Base-by-base conservation (phyloP, 2,888 invertebrate genomes). In the Sthenelais limicola region DNA sequence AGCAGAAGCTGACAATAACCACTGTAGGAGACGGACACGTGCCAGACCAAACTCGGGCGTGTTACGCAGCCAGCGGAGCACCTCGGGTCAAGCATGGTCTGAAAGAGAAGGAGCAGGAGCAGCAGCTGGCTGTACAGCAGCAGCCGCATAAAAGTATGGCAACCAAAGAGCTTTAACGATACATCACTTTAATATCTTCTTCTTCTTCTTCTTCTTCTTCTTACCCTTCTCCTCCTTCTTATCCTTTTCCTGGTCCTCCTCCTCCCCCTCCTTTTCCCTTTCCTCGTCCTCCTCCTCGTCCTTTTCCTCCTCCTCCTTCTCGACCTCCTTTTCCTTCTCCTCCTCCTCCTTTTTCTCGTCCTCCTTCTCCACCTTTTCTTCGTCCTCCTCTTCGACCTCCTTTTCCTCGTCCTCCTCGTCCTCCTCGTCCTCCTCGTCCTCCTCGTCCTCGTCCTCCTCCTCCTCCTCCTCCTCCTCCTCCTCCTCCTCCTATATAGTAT, bases 41-140 rank as follows among this genome's bases (percentile, higher is more conserved):
- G 62, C 18, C 62, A 35, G 28, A 38, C 38, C 24, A 62, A 35
- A 28, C 38, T 24, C 28, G n/a, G 12, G 9, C 28, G 18, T 32
- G 28, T 32, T 9, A 9, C 30, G n/a, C 30, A 5, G 32, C 33
- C 56, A 21, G 56, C 24, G 56, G 32, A 12, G 56, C 56, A 30
- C 56, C 30, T 56, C 56, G 32, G 56, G 56, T 56, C 56, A 56
- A 56, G 56, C 56, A 56, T 56, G 56, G n/a, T n/a, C 12, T 15
- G 47, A 47, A 18, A 15, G 47, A 47, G 47, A 47, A 18, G 18
- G 47, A 47, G 47, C 12, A 47, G 12, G 47, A 15, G 12, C 47
- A 47, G 18, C 12, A 47, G 18, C 47, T 15, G 18, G 47, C 12
- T 12, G 18, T 12, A 47, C 47, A 15, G 47, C 12, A 21, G 12